A percentile compares a stretch with the other conserved stretches of the same genome.
Conservation (phyloP, 2,113 vertebrate species). For the Myotis yumanensis region DNA sequence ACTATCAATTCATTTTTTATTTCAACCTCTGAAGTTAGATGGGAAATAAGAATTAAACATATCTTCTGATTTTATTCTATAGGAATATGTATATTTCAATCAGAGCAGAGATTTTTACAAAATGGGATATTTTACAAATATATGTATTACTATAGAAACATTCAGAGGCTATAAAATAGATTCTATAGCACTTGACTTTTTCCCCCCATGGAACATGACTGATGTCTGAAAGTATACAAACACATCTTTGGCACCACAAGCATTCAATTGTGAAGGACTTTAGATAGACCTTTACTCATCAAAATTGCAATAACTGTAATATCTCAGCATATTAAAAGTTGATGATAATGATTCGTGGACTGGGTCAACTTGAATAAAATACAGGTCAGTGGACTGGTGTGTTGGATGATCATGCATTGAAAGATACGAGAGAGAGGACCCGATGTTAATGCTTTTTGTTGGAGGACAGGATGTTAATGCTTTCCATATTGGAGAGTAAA, state of each 20-base stretch:
- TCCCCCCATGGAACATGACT: not conserved
- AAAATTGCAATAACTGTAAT: not conserved
- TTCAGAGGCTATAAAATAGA: not conserved
- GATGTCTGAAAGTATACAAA: not conserved
- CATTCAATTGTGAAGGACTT: not conserved
- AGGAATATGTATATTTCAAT: not conserved
- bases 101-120: not conserved
- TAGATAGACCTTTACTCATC: not conserved
- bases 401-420: not conserved
- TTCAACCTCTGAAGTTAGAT: not conserved
- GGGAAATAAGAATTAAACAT: not conserved
- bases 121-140: not conserved
- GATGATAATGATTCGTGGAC: not conserved
- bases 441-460: not conserved
- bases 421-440: not conserved
- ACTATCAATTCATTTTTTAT: not conserved
- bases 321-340: not conserved
- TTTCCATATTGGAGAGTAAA: not conserved
- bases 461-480: not conserved
- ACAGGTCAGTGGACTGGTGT: not conserved
- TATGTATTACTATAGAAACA: not conserved
- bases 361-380: not conserved
- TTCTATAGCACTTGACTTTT: not conserved
- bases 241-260: not conserved
- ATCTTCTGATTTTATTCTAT: not conserved